Evolutionary conservation across 2,797 vertebrate genomes (phyloP), one percentile per base, ranked within the genome.

Genomic region (Sebastes oblongus): DNA sequence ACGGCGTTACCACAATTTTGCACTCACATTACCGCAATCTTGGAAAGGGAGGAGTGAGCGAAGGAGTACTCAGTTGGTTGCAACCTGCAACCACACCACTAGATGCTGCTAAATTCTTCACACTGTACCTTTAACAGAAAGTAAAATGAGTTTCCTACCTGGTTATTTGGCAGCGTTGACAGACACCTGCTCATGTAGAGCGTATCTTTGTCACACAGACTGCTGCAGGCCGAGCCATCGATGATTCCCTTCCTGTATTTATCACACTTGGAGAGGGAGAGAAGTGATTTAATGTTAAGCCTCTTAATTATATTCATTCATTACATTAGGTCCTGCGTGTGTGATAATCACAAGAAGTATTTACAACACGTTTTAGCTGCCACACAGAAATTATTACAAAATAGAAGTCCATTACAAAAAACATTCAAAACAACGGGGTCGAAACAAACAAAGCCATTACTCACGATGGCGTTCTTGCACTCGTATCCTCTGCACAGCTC

Each of bases 401-500:
- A 9, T 66, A 32, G 20, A 54, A 14, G 4, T 13, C 12, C 1
- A 9, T 65, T 42, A 8, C 7, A 54, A 80, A 66, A 3, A 74
- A 16, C 11, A 20, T 60, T 39, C 5, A 13, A 20, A 39, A 20
- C 16, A 25, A 13, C 14, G 32, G 2, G 20, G 4, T 71, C n/a
- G 8, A 2, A 50, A 24, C 30, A 67, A 24, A 27, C 22, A 18
- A 65, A 54, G 34, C 11, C 5, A 59, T 46, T 16, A 94, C 95
- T 96, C 89, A 99, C 98, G 90, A 99, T 99, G 85, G 96, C 95
- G 86, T 96, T 97, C 93, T 97, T 98, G 95, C 98, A 99, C 92
- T 99, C 97, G 76, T 97, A 97, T 90, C 98, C 98, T 93, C 98
- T 96, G 96, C 98, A 99, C 78, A 99, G 96, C 86, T 99, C 98